Evolutionary conservation across 2,113 vertebrate genomes (phyloP), one percentile per base, ranked within the genome.

Genomic region (Hemiprocne comata): DNA sequence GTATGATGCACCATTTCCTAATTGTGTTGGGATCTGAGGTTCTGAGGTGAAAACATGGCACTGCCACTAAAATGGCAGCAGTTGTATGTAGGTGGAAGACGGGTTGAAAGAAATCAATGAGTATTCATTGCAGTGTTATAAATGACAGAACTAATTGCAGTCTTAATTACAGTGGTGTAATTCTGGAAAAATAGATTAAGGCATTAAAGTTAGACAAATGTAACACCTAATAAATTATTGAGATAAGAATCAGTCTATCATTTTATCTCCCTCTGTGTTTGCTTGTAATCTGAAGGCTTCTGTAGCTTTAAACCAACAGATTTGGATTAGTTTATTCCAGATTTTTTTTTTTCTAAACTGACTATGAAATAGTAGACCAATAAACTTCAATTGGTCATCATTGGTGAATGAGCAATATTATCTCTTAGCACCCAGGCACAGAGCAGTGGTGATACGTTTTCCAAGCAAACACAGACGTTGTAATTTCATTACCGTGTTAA

Each of bases 141-240:
- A 92, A 34, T 83, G 74, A 60, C 71, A 89, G 66, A 42, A 42
- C 48, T 82, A 78, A 87, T 85, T 78, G 42, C n/a, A 36, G 40
- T 44, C 74, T 82, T 72, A 89, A 86, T 92, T 89, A n/a, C 21
- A 78, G 48, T 12, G 61, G 33, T 51, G 54, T 61, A 87, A 61
- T 73, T 51, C 75, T 38, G 75, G 67, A 77, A 61, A 64, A 88
- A 94, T 7, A 36, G 82, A 73, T 78, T 17, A 60, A 75, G 38
- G 58, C 78, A 15, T 78, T 86, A n/a, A 81, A 69, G 48, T 86
- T 20, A 75, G 54, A 69, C 38, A 71, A 85, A 72, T 9, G 40
- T 24, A 82, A 80, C 38, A 42, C 62, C 38, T 60, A 18, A 33
- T 79, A 61, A 71, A 81, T 67, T 66, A 71, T 57, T 0, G 17